These are phyloP conservation scores for Tyto alba DNA, from an alignment of 2,113 vertebrate genomes.

Conservation along the genomic window DNA sequence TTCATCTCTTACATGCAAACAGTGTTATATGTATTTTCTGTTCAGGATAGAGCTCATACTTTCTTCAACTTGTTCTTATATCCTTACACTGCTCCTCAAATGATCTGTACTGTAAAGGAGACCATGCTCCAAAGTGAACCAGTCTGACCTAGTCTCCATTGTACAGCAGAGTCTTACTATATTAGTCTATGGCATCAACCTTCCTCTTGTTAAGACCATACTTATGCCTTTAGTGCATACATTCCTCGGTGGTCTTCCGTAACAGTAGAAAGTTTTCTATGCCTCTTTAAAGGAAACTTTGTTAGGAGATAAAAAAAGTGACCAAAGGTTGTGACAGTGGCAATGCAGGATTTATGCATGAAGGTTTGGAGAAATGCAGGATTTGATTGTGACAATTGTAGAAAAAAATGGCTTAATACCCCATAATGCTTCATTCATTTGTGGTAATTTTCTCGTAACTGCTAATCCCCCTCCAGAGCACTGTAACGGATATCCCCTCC, in stretches of 20 bases:
- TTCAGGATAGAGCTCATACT: neutral
- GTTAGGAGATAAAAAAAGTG: neutral
- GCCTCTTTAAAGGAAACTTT: neutral
- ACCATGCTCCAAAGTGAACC: accelerated
- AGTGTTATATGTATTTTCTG: neutral
- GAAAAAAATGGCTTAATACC: neutral
- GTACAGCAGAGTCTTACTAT: neutral
- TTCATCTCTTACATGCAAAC: neutral
- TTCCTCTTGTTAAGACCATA: neutral
- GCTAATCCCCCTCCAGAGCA: neutral
- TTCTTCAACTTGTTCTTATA: neutral
- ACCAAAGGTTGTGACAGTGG: neutral
- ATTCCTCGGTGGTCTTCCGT: neutral
- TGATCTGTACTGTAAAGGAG: neutral
- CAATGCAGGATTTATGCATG: neutral
- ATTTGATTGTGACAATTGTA: neutral
- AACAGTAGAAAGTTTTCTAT: neutral
- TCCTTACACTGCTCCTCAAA: neutral
- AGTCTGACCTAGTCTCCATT: neutral
- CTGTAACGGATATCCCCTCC: neutral
- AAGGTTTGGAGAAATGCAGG: neutral
- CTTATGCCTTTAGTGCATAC: neutral
- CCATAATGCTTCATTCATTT: neutral
- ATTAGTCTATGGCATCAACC: no score
- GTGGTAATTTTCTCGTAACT: neutral